Conservation (phyloP, 2,113 vertebrate species). For the Eolophus roseicapilla region DNA sequence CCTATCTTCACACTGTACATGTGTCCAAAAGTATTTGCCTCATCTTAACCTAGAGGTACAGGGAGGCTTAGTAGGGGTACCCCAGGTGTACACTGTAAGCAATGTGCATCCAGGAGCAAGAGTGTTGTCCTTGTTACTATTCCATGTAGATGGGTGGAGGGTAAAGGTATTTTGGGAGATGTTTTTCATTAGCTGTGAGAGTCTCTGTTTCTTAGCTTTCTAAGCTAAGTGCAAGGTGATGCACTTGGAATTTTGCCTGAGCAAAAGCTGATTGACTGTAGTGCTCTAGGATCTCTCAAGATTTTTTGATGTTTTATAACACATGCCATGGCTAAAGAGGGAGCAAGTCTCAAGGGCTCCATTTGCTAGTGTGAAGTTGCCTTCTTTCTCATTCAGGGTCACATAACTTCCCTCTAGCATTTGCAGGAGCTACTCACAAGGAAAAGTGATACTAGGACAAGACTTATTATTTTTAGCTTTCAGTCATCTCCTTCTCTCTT, state of each 20-base stretch:
- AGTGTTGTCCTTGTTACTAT: background rate
- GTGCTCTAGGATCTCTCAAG: background rate
- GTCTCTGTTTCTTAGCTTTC: background rate
- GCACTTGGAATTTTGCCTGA: background rate
- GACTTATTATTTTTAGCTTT: background rate
- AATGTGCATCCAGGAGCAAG: background rate
- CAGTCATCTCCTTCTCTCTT: background rate
- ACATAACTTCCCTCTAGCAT: background rate
- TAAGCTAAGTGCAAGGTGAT: background rate
- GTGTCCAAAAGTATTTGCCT: background rate
- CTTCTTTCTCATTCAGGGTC: background rate
- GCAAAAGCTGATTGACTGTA: background rate
- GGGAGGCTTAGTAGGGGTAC: background rate
- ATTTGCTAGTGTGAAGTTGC: background rate
- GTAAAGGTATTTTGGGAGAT: background rate
- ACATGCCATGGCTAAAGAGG: background rate
- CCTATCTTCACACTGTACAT: rapidly evolving
- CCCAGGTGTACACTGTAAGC: background rate
- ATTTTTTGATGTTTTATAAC: background rate
- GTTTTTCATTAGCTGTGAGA: background rate
- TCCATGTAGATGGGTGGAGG: background rate
- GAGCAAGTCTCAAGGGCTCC: background rate
- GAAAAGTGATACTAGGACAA: background rate
- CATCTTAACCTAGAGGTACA: background rate
- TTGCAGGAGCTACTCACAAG: background rate